These are phyloP conservation scores for Mnemiopsis leidyi DNA, from an alignment of 37 sponge, comb jelly and placozoan genomes.

Conservation along the genomic window DNA sequence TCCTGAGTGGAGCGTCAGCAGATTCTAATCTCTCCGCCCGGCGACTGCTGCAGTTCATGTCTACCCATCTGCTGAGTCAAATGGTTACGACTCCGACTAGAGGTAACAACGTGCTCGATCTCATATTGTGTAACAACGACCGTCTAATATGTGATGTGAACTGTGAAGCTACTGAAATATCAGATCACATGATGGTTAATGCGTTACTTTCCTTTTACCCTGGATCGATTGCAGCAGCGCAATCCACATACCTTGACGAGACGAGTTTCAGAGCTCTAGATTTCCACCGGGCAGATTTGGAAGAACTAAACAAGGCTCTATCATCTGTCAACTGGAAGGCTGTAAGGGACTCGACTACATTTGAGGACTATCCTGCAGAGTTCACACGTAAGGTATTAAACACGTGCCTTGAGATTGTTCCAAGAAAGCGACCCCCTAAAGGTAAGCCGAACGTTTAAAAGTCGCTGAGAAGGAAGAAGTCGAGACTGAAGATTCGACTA, in stretches of 20 bases:
- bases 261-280: background rate
- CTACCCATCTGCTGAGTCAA: slow-evolving; percentile 11
- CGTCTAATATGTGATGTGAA: background rate
- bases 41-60: background rate
- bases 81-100: background rate
- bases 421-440: background rate
- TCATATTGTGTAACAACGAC: background rate
- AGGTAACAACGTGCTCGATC: slow-evolving; percentile 15
- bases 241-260: background rate
- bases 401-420: background rate
- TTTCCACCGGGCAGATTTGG: background rate
- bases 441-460: background rate
- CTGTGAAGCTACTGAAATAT: background rate
- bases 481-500: no score
- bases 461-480: no score
- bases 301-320: background rate
- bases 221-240: background rate
- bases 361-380: background rate
- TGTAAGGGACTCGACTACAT: slow-evolving; percentile 4
- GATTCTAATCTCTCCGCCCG: slow-evolving; percentile 6
- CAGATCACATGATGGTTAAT: background rate
- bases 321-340: background rate
- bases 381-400: background rate
- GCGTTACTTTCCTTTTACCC: background rate
- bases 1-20: background rate